phyloP scores from a whole-genome alignment of 2,888 invertebrate genomes.

The Pardosa pseudoannulata region DNA sequence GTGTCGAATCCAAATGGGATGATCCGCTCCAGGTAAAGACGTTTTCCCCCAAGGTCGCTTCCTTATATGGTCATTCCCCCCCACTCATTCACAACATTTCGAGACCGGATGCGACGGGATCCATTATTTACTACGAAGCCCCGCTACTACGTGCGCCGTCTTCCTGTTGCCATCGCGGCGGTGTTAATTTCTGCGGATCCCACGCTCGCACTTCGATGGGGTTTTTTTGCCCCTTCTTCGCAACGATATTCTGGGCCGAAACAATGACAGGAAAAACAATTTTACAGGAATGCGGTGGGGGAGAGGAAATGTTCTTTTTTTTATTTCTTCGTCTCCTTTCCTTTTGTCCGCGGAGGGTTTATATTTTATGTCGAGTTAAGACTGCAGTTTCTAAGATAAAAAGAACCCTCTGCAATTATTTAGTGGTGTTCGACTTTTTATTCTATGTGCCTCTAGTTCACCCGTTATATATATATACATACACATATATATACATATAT shows the following conservation, averaged over 20 bases:
- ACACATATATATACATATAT: no score
- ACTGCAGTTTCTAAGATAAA: no score
- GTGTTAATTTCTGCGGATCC: constrained; percentile 64
- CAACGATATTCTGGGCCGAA: neutral
- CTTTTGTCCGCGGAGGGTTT: neutral
- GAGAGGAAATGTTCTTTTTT: constrained; percentile 1
- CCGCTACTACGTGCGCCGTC: constrained; percentile 46
- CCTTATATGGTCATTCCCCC: constrained; percentile 61
- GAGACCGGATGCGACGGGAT: constrained; percentile 60
- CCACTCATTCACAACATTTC: constrained; percentile 60
- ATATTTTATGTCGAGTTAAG: neutral
- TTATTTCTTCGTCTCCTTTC: neutral
- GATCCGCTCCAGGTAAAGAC: neutral
- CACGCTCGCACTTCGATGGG: constrained; percentile 49
- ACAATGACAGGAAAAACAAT: constrained; percentile 36
- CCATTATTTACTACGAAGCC: constrained; percentile 40
- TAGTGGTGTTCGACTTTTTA: no score
- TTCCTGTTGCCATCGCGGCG: constrained; percentile 48
- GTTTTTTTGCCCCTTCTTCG: neutral
- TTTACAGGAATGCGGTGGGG: neutral
- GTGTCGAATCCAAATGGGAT: no score
- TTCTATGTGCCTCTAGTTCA: no score
- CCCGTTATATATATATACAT: no score
- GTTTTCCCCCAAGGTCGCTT: constrained; percentile 34
- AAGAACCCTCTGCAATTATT: no score